Evolutionary conservation across 1,140 invertebrate genomes (phyloP).

Genomic region (Heliothis subflexa): DNA sequence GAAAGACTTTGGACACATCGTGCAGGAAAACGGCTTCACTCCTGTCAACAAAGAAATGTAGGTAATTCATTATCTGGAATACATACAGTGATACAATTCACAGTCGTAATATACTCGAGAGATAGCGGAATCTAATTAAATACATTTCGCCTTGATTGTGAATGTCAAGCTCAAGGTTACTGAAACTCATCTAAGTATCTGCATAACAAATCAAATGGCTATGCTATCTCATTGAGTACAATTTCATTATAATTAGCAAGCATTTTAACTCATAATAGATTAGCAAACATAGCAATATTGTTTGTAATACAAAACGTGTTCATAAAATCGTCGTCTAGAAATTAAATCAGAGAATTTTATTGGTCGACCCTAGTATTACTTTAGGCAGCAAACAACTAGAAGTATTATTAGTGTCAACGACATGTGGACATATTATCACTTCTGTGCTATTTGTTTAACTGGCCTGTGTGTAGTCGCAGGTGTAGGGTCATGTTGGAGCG

Average conservation of each 20-base stretch:
- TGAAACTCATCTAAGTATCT: background rate
- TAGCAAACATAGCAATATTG: no score
- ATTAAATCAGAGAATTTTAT: background rate
- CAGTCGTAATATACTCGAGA: no score
- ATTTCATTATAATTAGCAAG: no score
- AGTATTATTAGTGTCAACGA: no score
- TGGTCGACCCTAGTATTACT: background rate
- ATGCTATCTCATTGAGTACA: no score
- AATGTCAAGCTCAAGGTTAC: constrained; percentile 24
- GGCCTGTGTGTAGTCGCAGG: constrained; percentile 91
- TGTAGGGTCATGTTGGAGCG: constrained; percentile 94
- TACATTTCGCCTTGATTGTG: constrained; percentile 2
- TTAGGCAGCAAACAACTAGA: no score
- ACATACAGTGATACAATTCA: background rate
- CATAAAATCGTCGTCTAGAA: no score
- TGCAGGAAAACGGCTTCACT: constrained; percentile 95
- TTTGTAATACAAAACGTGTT: no score
- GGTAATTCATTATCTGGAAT: background rate
- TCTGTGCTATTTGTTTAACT: constrained; percentile 12
- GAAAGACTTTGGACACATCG: constrained; percentile 94
- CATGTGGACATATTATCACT: background rate
- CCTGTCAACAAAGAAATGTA: constrained; percentile 78
- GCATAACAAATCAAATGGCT: background rate
- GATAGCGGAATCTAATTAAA: constrained; percentile 14
- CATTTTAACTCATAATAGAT: no score